Evolutionary conservation across 2,888 invertebrate species (phyloP), one percentile per base, ranked within the genome.

Genomic region (Dasysyrphus albostriatus): DNA sequence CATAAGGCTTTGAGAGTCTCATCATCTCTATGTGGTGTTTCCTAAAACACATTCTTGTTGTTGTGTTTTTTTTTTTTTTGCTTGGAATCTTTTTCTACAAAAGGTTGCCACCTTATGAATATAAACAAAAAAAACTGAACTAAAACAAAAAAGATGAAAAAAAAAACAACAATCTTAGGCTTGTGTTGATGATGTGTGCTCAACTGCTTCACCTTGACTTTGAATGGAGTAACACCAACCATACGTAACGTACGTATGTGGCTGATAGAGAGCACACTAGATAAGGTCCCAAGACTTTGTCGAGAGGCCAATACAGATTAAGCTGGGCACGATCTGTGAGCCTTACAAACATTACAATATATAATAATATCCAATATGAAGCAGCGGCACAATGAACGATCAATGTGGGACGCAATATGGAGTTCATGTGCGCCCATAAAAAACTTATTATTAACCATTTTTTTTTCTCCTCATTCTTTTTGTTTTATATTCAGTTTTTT

Each of bases 331-430:
- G 73, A 83, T 78, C 78, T 65, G 49, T 51, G 65, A 51, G 56
- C 49, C 69, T 47, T 49, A 37, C 70, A 65, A 37, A 59, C 39
- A 47, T 32, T 32, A 32, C 7, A 32, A 39, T n/a, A 42, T n/a
- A n/a, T 9, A 14, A 5, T 37, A 37, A 39, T 39, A 5, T 59
- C 37, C 59, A 16, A 24, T 19, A 16, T 14, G 54, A 10, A 51
- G 51, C 51, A 24, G 24, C 24, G 34, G 61, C 42, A 67, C 65
- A 65, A 65, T 67, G 54, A 59, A 51, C 54, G 56, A 58, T 65
- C 82, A 72, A 77, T 73, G 82, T 78, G 83, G 83, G 83, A 83
- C 69, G 79, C 67, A 74, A 61, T 83, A 78, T 83, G 73, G 73
- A 61, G 61, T 59, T 78, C 73, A 83, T 83, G 78, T 79, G 79